Percentiles rank a stretch among this genome's conserved stretches.
These are phyloP conservation scores for Cremastinae sp. DNA, from an alignment of 2,888 invertebrate species.

Conservation along the genomic window DNA sequence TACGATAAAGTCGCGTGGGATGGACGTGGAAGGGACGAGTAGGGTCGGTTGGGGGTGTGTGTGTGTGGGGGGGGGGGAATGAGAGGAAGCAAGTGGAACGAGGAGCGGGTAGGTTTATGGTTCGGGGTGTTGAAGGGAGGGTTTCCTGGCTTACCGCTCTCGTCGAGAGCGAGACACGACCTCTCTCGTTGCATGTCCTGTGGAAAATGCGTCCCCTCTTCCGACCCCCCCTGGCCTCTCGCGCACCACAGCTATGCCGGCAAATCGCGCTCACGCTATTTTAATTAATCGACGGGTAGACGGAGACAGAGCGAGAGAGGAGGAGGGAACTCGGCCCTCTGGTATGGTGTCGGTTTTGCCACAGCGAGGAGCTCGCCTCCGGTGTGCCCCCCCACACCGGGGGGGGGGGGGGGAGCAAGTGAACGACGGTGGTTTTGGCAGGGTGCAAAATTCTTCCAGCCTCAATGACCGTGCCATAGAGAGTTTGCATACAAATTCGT, in stretches of 20 bases:
- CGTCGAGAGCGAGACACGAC: slow-evolving; percentile 54
- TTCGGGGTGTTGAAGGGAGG: slow-evolving; percentile 51
- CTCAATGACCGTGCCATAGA: background rate
- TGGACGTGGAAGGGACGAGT: slow-evolving; percentile 62
- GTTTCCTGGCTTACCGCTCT: slow-evolving; percentile 61
- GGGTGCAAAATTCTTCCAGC: slow-evolving; percentile 47
- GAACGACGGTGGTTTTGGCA: slow-evolving; percentile 54
- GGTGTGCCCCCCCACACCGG: no score
- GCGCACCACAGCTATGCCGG: slow-evolving; percentile 74
- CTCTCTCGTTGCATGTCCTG: slow-evolving; percentile 56
- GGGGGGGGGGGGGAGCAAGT: slow-evolving; percentile 53
- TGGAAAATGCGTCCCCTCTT: slow-evolving; percentile 72
- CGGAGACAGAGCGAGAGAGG: slow-evolving; percentile 37
- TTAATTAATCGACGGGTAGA: slow-evolving; percentile 76
- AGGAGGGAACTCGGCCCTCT: background rate
- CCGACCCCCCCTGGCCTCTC: slow-evolving; percentile 62
- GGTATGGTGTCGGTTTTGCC: slow-evolving; percentile 23
- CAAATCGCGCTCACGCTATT: slow-evolving; percentile 77
- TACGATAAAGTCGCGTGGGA: slow-evolving; percentile 54
- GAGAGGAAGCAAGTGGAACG: slow-evolving; percentile 55
- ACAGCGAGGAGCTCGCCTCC: slow-evolving; percentile 32
- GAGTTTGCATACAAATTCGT: slow-evolving; percentile 42
- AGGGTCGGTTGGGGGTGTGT: slow-evolving; percentile 59
- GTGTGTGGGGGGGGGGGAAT: slow-evolving; percentile 60
- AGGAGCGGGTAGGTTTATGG: slow-evolving; percentile 64